Evolutionary conservation across 2,888 invertebrate genomes (phyloP), one percentile per base, ranked within the genome.

Genomic region (Empis livida): DNA sequence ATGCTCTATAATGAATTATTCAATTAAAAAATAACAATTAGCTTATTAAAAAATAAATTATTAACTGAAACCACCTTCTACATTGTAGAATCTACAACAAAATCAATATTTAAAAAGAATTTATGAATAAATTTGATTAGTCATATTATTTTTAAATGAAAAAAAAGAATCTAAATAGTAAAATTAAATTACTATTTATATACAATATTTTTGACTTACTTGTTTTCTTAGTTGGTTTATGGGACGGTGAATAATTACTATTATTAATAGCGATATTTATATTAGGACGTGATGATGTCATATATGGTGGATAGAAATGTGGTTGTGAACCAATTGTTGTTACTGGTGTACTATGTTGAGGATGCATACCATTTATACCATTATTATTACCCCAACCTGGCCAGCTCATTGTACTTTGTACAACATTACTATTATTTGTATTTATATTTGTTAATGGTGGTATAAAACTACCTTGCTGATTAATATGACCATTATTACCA

Each of bases 151-250:
- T n/a, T n/a, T n/a, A n/a, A n/a, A n/a, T n/a, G n/a, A n/a, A n/a
- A n/a, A n/a, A n/a, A n/a, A n/a, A n/a, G n/a, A n/a, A n/a, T n/a
- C n/a, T n/a, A n/a, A n/a, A n/a, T n/a, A n/a, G n/a, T n/a, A 9
- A 20, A 20, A 20, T 20, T 14, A 10, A 20, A 20, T n/a, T 20
- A 20, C 5, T 20, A 20, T 20, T 20, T 20, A 20, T 20, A 20
- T 20, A 5, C 20, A 5, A n/a, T 20, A 20, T 20, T 20, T 5
- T 27, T 27, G 5, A 70, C 62, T 70, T 61, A 69, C 74, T 73
- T 60, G 72, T 71, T 64, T 75, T 75, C 72, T 86, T 86, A 58
- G 82, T 82, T 58, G 82, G 71, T 65, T 74, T 74, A 61, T 71
- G 68, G 57, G 73, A 60, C 59, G 62, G 59, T 60, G 60, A 60